Evolutionary conservation across 2,888 invertebrate genomes (phyloP), one percentile per base, ranked within the genome.

Genomic region (Dusona sp.): DNA sequence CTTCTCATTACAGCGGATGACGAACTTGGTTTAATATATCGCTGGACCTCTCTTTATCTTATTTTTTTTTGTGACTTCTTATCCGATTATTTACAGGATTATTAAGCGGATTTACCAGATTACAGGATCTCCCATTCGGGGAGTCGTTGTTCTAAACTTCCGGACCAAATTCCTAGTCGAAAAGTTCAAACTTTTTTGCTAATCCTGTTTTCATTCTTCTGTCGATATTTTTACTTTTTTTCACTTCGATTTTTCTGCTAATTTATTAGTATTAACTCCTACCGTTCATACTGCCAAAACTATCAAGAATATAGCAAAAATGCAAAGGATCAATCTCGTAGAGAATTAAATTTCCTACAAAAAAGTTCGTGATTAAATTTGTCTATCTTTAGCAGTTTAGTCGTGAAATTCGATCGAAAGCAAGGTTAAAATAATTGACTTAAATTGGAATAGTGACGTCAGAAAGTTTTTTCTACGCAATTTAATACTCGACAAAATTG

Each of bases 1-100:
- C 22, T 57, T 78, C 78, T 65, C 38, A 33, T 77, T 73, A 54
- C 72, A 22, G n/a, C n/a, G 33, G 33, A 57, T 42, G 38, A 36
- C 38, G 38, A 38, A 29, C 16, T 13, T n/a, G 29, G 9, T 72
- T n/a, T 33, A 33, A 42, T 33, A 51, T 29, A 42, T 42, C 25
- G 38, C 25, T 68, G 4, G 29, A 33, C 45, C 48, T 48, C 45
- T 48, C 38, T 54, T 16, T 48, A 25, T 45, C 48, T 48, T 33
- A 9, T 11, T 73, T 54, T 70, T 22, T 70, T 22, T 54, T n/a
- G 29, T 16, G 61, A 7, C 61, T 61, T 29, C 29, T 25, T 16
- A 1, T 61, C 29, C 25, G 29, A 29, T 61, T 61, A 61, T 68
- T 42, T 45, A 22, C 1, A 68, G 42, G 68, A 68, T 42, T 68